Percentiles rank a stretch among this genome's conserved stretches.
These are phyloP conservation scores for Tholera decimalis DNA, from an alignment of 2,888 invertebrate species.

Conservation along the genomic window DNA sequence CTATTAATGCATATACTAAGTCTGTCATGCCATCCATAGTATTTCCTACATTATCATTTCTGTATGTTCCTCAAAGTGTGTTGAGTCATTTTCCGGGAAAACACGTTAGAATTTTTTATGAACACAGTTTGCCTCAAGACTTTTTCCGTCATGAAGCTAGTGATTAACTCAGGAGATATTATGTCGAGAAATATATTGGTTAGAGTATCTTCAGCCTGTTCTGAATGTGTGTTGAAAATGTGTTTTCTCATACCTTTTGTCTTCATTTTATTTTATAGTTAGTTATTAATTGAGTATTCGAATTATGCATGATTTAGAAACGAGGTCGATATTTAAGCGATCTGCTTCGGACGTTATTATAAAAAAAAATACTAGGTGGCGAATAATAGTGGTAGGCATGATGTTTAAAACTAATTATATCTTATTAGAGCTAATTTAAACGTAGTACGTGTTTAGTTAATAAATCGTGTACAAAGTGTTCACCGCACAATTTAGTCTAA, in stretches of 20 bases:
- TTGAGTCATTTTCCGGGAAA: constrained; percentile 40
- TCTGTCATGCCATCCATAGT: background rate
- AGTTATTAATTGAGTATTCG: background rate
- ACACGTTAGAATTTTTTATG: constrained; percentile 46
- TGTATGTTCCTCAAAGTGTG: constrained; percentile 6
- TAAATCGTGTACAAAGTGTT: constrained; percentile 24
- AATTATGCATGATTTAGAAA: background rate
- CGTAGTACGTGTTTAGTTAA: constrained; percentile 4
- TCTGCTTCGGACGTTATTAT: too few species aligned
- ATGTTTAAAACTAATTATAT: background rate
- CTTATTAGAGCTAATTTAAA: background rate
- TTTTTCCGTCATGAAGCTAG: constrained; percentile 50
- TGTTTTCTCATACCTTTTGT: background rate
- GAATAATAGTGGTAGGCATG: background rate
- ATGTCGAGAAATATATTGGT: constrained; percentile 27
- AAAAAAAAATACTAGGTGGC: too few species aligned
- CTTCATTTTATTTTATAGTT: background rate
- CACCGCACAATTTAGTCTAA: constrained; percentile 21
- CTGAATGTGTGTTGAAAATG: background rate
- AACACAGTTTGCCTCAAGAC: constrained; percentile 41
- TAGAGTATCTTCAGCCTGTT: constrained; percentile 16
- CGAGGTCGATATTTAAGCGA: too few species aligned
- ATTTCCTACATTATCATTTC: background rate
- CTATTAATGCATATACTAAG: too few species aligned
- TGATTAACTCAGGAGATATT: constrained; percentile 49